Conservation (phyloP, 2,888 invertebrate genomes). For the Agrenia bidenticulata region DNA sequence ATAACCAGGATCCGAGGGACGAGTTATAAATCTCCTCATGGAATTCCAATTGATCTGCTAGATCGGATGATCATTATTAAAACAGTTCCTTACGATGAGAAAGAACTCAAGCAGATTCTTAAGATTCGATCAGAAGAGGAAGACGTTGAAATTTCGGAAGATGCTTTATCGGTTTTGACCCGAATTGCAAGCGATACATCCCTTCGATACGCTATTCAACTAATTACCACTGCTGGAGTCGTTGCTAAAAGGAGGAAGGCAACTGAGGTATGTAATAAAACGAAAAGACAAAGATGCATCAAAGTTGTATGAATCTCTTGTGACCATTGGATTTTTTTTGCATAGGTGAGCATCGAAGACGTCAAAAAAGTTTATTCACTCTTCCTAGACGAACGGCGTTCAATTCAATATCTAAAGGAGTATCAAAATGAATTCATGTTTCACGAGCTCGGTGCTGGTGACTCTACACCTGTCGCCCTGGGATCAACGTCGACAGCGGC, state of each 20-base stretch:
- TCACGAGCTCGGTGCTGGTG: constrained; percentile 55
- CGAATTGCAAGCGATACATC: constrained; percentile 91
- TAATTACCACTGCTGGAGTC: constrained; percentile 93
- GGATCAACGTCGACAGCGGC: not conserved
- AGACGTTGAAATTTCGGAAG: constrained; percentile 90
- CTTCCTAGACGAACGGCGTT: constrained; percentile 91
- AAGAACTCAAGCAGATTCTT: constrained; percentile 86
- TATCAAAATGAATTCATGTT: constrained; percentile 97
- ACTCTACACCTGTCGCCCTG: constrained; percentile 13
- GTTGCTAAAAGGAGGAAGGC: constrained; percentile 88
- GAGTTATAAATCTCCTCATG: constrained; percentile 81
- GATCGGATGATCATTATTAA: constrained; percentile 94
- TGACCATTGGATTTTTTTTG: constrained; percentile 6
- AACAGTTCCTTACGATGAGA: constrained; percentile 82
- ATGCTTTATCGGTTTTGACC: constrained; percentile 86
- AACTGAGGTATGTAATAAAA: constrained; percentile 65
- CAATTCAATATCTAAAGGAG: constrained; percentile 89
- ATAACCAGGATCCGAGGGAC: constrained; percentile 85
- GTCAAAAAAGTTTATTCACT: constrained; percentile 92
- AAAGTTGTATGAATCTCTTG: no score
- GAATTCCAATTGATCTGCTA: constrained; percentile 92
- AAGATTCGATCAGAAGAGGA: constrained; percentile 90
- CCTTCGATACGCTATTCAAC: constrained; percentile 93
- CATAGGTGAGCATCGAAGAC: constrained; percentile 78
- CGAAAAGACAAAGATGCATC: no score